Conservation (phyloP, 2,888 invertebrate species). For the Blera fallax region DNA sequence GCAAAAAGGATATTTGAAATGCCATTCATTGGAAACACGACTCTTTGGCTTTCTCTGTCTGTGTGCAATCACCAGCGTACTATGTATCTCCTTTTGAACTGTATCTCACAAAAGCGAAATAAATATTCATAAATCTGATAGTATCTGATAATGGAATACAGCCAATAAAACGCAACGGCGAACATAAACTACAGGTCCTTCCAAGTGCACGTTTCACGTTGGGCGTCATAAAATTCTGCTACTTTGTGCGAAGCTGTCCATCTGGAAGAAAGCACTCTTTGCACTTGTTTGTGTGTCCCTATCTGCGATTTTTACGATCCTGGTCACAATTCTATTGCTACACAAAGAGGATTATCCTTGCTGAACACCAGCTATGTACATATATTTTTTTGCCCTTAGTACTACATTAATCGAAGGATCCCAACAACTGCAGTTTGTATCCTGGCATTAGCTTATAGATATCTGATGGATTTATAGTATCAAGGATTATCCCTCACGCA, state of each 20-base stretch:
- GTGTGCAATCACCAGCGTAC: not conserved
- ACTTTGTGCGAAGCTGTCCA: slow-evolving; percentile 43
- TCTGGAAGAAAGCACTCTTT: slow-evolving; percentile 32
- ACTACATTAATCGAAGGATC: not conserved
- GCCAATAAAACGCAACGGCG: slow-evolving; percentile 61
- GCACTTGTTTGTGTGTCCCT: slow-evolving; percentile 23
- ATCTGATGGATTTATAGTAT: slow-evolving; percentile 15
- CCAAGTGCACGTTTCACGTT: slow-evolving; percentile 1
- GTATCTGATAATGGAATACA: slow-evolving; percentile 39
- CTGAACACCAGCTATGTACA: not conserved
- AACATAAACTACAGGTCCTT: slow-evolving; percentile 43
- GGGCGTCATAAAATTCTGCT: slow-evolving; percentile 11
- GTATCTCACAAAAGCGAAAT: slow-evolving; percentile 23
- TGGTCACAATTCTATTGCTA: slow-evolving; percentile 1
- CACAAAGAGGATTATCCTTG: slow-evolving; percentile 25
- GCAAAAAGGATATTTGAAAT: not conserved
- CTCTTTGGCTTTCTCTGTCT: not conserved
- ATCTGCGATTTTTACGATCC: slow-evolving; percentile 28
- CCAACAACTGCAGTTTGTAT: not conserved
- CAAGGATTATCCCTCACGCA: not conserved
- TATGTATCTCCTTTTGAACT: not conserved
- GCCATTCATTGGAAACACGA: not conserved
- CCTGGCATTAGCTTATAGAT: slow-evolving; percentile 13
- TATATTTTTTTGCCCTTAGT: not conserved
- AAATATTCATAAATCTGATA: slow-evolving; percentile 60